These are phyloP conservation scores for Pocillopora damicornis DNA, from an alignment of 64 coral and sea anemone genomes.

Conservation along the genomic window DNA sequence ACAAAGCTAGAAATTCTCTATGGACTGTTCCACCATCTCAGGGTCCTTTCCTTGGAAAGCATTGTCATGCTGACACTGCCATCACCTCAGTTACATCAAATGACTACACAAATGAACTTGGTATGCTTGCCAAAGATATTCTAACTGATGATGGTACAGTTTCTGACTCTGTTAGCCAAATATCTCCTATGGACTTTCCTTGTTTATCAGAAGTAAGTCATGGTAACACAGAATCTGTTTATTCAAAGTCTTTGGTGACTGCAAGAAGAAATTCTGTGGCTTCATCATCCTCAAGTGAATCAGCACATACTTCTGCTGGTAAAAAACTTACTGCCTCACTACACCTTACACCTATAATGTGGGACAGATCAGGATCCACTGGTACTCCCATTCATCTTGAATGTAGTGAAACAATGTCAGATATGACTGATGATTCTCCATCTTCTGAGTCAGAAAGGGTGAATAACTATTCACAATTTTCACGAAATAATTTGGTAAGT, in stretches of 20 bases:
- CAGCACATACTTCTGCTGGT: neutral
- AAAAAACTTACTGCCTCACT: neutral
- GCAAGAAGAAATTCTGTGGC: slow-evolving; percentile 1
- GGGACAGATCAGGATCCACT: neutral
- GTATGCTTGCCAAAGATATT: too few species aligned
- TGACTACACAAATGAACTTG: too few species aligned
- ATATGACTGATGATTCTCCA: neutral
- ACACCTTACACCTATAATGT: neutral
- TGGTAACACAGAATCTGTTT: neutral
- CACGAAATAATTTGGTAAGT: slow-evolving; percentile 17
- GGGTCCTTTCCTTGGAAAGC: neutral
- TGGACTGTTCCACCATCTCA: neutral
- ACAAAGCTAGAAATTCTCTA: neutral
- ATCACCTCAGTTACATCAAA: too few species aligned
- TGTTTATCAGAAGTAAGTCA: neutral
- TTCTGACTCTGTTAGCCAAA: neutral
- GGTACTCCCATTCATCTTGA: neutral
- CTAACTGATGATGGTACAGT: too few species aligned
- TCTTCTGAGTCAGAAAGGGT: neutral
- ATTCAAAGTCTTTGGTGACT: neutral
- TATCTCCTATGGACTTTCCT: neutral
- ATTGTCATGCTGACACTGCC: too few species aligned
- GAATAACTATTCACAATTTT: neutral
- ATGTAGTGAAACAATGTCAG: neutral
- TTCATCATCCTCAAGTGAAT: neutral